A percentile compares a stretch with the other conserved stretches of the same genome.
Conservation (phyloP, 2,113 vertebrate genomes). For the Heloderma charlesbogerti region DNA sequence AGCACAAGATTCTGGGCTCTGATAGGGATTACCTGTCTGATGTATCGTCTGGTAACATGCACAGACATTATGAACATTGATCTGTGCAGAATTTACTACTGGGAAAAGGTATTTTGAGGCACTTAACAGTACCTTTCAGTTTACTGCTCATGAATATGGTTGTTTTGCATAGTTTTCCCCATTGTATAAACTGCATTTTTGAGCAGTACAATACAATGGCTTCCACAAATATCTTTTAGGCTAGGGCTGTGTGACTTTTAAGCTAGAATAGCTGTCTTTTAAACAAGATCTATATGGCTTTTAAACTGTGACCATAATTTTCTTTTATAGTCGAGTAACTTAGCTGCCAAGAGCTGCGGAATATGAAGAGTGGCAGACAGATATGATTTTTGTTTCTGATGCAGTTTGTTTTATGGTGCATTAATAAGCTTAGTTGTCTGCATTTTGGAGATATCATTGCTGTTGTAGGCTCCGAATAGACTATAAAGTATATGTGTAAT, state of each 20-base stretch:
- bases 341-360: neutral
- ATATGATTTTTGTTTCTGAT: constrained; percentile 16
- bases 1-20: neutral
- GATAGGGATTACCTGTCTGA: neutral
- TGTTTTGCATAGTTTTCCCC: neutral
- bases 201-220: neutral
- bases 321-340: neutral
- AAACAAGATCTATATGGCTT: neutral
- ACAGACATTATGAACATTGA: constrained; percentile 64
- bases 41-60: neutral
- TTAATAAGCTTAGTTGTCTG: neutral
- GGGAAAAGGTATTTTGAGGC: neutral
- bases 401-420: neutral
- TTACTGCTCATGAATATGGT: neutral
- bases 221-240: constrained; percentile 26
- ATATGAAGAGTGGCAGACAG: constrained; percentile 6
- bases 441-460: constrained; percentile 24
- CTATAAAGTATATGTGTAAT: neutral
- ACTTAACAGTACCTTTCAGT: neutral
- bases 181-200: neutral
- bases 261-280: constrained; percentile 20
- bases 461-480: constrained; percentile 1
- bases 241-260: constrained; percentile 9
- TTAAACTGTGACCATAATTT: neutral
- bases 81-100: constrained; percentile 40